phyloP scores from a whole-genome alignment of 2,113 vertebrate genomes.

The Apeltes quadracus region DNA sequence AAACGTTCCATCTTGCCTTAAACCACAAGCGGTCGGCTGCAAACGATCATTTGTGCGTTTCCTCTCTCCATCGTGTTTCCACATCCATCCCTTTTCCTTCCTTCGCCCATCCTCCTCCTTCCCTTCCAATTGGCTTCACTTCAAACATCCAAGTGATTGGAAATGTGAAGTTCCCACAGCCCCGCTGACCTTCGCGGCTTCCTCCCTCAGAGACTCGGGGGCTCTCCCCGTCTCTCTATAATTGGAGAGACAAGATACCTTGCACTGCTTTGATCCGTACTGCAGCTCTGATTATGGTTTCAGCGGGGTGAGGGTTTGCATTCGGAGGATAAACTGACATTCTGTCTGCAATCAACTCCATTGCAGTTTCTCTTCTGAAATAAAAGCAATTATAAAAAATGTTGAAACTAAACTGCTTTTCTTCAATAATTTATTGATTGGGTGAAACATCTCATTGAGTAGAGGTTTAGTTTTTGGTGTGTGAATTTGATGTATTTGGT shows the following conservation, averaged over 20 bases:
- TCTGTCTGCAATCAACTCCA: constrained; percentile 4
- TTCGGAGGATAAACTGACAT: constrained; percentile 37
- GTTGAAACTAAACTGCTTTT: not conserved
- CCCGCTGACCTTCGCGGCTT: constrained; percentile 64
- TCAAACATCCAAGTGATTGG: constrained; percentile 69
- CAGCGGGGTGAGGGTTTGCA: constrained; percentile 28
- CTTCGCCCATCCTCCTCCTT: constrained; percentile 36
- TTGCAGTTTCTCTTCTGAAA: not conserved
- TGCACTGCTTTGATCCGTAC: constrained; percentile 60
- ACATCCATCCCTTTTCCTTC: constrained; percentile 24
- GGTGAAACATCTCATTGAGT: not conserved
- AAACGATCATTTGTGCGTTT: constrained; percentile 16
- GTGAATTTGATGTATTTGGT: no score
- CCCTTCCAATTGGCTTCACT: constrained; percentile 50
- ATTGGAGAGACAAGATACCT: constrained; percentile 73
- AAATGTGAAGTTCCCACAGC: constrained; percentile 73
- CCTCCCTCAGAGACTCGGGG: constrained; percentile 55
- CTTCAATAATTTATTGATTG: not conserved
- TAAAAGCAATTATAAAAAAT: not conserved
- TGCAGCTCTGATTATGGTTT: constrained; percentile 49
- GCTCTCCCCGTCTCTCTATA: constrained; percentile 63
- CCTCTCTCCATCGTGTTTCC: constrained; percentile 12
- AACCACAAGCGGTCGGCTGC: not conserved
- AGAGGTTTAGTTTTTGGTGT: not conserved
- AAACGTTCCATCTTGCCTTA: not conserved